Conservation (phyloP, 2,113 vertebrate genomes). For the human (Homo sapiens) region DNA sequence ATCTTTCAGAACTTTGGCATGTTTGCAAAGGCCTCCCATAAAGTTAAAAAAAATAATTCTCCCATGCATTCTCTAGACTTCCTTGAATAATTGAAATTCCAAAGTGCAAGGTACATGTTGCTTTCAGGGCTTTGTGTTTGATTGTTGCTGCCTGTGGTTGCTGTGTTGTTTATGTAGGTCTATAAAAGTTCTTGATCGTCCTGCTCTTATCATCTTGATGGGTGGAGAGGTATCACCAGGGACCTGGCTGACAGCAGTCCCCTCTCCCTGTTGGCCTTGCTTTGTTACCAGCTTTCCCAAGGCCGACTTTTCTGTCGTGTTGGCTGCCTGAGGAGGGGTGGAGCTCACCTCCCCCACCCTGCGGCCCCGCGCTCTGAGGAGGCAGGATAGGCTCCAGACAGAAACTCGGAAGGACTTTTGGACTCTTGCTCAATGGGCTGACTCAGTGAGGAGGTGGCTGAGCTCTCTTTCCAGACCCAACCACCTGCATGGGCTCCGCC, state of each 20-base stretch:
- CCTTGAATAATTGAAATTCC: not conserved
- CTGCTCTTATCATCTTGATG: not conserved
- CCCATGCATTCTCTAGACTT: not conserved
- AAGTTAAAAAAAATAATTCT: not conserved
- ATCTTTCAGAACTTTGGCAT: not conserved
- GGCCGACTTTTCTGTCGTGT: not conserved
- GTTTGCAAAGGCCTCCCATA: not conserved
- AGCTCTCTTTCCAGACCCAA: not conserved
- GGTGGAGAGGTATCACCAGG: not conserved
- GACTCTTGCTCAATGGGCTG: constrained; percentile 76
- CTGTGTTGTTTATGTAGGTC: not conserved
- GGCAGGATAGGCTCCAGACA: constrained; percentile 77
- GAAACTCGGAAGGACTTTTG: constrained; percentile 74
- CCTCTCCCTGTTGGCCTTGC: not conserved
- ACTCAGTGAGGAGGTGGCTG: constrained; percentile 76
- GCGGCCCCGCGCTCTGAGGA: not conserved
- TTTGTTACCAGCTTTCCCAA: not conserved
- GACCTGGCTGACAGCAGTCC: not conserved
- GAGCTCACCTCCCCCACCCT: not conserved
- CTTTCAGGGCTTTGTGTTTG: not conserved
- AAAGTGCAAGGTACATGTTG: not conserved
- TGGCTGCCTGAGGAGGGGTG: not conserved
- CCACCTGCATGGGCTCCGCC: not conserved
- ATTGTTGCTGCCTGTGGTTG: not conserved
- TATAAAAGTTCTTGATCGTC: not conserved